Evolutionary conservation across 2,888 invertebrate genomes (phyloP), one percentile per base, ranked within the genome.

Genomic region (Alloplasta piceator): DNA sequence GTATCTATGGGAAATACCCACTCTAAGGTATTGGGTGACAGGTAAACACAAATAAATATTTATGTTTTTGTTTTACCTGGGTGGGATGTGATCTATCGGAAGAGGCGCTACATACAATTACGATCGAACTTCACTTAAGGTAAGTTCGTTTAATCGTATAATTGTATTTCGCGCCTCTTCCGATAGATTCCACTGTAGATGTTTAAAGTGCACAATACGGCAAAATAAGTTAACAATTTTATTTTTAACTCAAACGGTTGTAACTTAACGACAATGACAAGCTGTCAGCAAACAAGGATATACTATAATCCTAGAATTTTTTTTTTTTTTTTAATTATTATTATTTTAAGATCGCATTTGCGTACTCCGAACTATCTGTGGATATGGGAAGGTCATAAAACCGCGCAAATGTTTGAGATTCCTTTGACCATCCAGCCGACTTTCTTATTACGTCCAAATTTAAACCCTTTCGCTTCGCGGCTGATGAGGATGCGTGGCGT

Each of bases 21-120:
- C n/a, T n/a, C n/a, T n/a, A n/a, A n/a, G 39, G 52, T 39, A 52
- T 41, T 66, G 66, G 66, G 66, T 52, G 52, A 66, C 52, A 39
- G 66, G 66, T 66, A 39, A 66, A 52, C 39, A 38, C 14, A 52
- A 50, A 38, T 39, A 38, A 14, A 39, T 52, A 14, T 5, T 39
- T 52, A 39, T 16, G 39, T 10, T n/a, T n/a, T n/a, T 5, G 2
- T 39, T 66, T 70, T 58, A 58, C 9, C 56, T 14, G 60, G 78
- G 63, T 61, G 80, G 66, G 71, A 78, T 58, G 46, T 78, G 67
- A 72, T n/a, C n/a, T n/a, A n/a, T n/a, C n/a, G n/a, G n/a, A n/a
- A n/a, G n/a, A n/a, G n/a, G n/a, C n/a, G n/a, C n/a, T n/a, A n/a
- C n/a, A n/a, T n/a, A n/a, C n/a, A n/a, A n/a, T n/a, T n/a, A n/a